These are phyloP conservation scores for Gymnarchus niloticus DNA, from an alignment of 2,113 vertebrate genomes.

Conservation along the genomic window DNA sequence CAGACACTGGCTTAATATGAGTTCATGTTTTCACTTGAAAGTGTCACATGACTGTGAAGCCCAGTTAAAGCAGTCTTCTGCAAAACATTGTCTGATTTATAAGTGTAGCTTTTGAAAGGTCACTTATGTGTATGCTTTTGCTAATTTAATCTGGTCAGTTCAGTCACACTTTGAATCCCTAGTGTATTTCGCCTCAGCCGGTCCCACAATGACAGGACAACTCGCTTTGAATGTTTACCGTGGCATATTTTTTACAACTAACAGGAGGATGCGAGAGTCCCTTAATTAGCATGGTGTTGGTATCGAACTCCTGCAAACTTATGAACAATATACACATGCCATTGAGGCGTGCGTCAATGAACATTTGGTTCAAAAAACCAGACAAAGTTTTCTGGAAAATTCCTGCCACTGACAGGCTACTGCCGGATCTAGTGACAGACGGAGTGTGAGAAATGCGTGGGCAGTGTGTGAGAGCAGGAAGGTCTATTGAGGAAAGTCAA, in stretches of 20 bases:
- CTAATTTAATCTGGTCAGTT: background rate
- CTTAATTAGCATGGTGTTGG: background rate
- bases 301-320: background rate
- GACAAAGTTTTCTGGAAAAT: background rate
- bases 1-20: background rate
- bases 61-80: too few relatives aligned
- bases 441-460: constrained; percentile 1
- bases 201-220: background rate
- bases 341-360: background rate
- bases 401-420: too few relatives aligned
- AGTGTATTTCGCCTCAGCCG: background rate
- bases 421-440: background rate
- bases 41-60: too few relatives aligned
- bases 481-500: background rate
- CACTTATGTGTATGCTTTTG: background rate
- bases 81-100: background rate
- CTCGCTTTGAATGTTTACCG: background rate
- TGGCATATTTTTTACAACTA: background rate
- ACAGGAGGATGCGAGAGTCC: background rate
- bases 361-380: background rate
- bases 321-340: background rate
- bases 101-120: background rate
- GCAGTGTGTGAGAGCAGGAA: constrained; percentile 3
- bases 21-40: background rate
- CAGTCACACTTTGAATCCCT: background rate